Evolutionary conservation across 1,140 invertebrate genomes (phyloP).

Genomic region (Pararge aegeria): DNA sequence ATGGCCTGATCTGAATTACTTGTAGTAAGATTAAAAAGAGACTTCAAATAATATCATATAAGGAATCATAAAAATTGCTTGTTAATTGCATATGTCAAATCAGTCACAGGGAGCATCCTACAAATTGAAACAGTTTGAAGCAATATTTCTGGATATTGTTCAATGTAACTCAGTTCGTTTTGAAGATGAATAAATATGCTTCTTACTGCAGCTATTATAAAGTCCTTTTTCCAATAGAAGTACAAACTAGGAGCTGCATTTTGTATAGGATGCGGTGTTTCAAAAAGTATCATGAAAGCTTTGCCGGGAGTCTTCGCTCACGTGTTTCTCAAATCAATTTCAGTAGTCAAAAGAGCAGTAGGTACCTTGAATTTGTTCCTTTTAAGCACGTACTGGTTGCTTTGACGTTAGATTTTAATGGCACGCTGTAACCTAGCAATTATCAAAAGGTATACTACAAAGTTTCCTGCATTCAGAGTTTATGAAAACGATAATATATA

Average conservation of each 20-base stretch:
- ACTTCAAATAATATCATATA: too few species aligned
- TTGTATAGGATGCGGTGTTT: not conserved
- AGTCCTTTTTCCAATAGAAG: not conserved
- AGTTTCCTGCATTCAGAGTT: too few species aligned
- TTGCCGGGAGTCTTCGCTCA: not conserved
- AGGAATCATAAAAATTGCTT: too few species aligned
- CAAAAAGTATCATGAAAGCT: not conserved
- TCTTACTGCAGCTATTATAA: not conserved
- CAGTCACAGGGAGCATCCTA: too few species aligned
- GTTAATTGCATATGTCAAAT: too few species aligned
- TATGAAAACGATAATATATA: too few species aligned
- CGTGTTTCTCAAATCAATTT: constrained; percentile 9
- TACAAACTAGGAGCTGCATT: not conserved
- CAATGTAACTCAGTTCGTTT: too few species aligned
- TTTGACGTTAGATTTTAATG: not conserved
- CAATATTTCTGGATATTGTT: too few species aligned
- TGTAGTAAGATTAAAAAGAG: too few species aligned
- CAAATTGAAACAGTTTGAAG: too few species aligned
- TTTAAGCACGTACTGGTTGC: not conserved
- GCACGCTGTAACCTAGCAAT: not conserved
- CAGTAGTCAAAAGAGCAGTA: constrained; percentile 5
- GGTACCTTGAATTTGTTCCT: not conserved
- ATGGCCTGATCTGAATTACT: too few species aligned
- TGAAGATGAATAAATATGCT: too few species aligned
- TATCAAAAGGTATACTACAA: not conserved